Evolutionary conservation across 2,113 vertebrate species (phyloP).

Genomic region (Uropsilus gracilis): DNA sequence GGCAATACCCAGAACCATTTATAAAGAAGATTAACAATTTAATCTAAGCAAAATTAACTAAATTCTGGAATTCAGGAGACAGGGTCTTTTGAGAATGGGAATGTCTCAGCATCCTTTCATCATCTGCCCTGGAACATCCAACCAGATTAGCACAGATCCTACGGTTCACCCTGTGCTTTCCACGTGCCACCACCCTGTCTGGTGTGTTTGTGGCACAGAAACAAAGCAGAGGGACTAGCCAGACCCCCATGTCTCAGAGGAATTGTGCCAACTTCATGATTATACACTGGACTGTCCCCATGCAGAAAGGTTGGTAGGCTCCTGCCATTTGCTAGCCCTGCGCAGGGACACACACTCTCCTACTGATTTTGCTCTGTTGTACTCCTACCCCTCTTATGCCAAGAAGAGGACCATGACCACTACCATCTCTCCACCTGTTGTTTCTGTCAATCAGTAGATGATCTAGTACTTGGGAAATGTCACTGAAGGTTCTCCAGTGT

Average conservation of each 20-base stretch:
- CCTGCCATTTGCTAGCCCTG: not conserved
- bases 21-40: constrained; percentile 48
- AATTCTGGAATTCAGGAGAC: not conserved
- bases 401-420: fast-evolving
- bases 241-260: not conserved
- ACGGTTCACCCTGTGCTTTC: not conserved
- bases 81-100: not conserved
- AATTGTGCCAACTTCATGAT: not conserved
- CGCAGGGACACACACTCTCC: not conserved
- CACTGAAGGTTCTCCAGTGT: not conserved
- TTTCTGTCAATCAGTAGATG: not conserved
- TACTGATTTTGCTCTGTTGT: no score
- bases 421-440: not conserved
- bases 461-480: not conserved
- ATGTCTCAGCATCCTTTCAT: not conserved
- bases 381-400: fast-evolving
- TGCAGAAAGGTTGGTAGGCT: not conserved
- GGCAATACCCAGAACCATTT: constrained; percentile 11
- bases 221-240: no score
- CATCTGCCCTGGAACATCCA: not conserved
- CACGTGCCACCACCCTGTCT: not conserved
- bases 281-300: no score
- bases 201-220: not conserved
- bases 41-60: not conserved
- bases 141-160: not conserved